phyloP scores from a whole-genome alignment of 92 coral and sea anemone species.

The Epizoanthus stellaris region DNA sequence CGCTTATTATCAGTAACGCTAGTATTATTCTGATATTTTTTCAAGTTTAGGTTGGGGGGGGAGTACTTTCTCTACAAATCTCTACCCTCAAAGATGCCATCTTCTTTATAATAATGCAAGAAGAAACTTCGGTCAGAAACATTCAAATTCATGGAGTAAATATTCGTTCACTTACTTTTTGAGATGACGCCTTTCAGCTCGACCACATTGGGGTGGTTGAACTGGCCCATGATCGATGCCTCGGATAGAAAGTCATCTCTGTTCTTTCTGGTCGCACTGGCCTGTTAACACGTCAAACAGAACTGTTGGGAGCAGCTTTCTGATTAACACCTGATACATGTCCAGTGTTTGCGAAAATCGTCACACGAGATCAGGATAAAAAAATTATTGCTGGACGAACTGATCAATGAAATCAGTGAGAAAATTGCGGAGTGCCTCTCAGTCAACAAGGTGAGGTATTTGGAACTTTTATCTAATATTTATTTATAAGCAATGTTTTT shows the following conservation, averaged over 20 bases:
- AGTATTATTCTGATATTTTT: no score
- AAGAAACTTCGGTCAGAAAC: neutral
- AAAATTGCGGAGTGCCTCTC: neutral
- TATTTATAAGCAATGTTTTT: no score
- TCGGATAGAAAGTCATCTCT: constrained; percentile 93
- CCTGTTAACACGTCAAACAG: constrained; percentile 52
- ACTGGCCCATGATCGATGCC: constrained; percentile 98
- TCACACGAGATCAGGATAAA: no score
- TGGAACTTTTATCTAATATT: no score
- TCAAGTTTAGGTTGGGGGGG: no score
- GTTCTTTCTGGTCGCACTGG: constrained; percentile 77
- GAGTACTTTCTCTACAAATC: neutral
- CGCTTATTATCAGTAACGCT: no score
- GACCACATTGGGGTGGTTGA: constrained; percentile 88
- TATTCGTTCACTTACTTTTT: constrained; percentile 63
- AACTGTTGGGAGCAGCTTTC: neutral
- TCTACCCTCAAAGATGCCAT: no score
- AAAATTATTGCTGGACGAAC: neutral
- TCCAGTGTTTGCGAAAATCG: no score
- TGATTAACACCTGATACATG: no score
- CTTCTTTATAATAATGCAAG: neutral
- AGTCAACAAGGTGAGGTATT: neutral
- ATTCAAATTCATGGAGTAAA: neutral
- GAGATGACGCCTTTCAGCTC: constrained; percentile 89
- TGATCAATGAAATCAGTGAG: neutral